Conservation (phyloP, 2,797 vertebrate genomes). For the Trachops cirrhosus region DNA sequence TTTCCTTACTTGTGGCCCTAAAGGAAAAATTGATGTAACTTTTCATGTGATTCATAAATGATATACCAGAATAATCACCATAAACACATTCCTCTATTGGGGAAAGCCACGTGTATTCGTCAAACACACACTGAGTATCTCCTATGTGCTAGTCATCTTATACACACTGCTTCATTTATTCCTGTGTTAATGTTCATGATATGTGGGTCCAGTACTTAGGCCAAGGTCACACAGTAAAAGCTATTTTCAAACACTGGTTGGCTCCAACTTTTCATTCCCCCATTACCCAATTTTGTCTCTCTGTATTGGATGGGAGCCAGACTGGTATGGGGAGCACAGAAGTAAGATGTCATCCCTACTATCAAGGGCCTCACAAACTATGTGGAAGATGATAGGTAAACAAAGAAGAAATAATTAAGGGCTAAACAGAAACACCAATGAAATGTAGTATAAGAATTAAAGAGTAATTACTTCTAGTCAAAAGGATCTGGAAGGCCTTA, state of each 20-base stretch:
- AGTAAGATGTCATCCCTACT: not conserved
- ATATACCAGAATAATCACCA: not conserved
- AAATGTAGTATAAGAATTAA: not conserved
- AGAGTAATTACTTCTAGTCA: not conserved
- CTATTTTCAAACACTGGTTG: not conserved
- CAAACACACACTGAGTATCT: not conserved
- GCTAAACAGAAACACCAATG: not conserved
- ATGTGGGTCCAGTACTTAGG: not conserved
- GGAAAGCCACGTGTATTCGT: not conserved
- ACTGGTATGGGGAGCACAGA: not conserved
- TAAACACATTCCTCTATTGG: conserved; percentile 12
- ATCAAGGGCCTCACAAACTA: not conserved
- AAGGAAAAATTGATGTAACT: conserved; percentile 8
- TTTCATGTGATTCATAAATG: conserved; percentile 29
- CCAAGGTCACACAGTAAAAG: not conserved
- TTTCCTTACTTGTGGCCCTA: conserved; percentile 2
- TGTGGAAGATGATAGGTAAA: not conserved
- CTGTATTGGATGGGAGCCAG: not conserved
- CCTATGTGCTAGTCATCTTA: not conserved
- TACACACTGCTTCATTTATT: not conserved
- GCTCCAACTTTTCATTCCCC: not conserved
- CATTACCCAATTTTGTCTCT: not conserved
- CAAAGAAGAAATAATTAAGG: not conserved
- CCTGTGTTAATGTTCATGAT: not conserved
- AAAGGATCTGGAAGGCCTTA: not conserved